Base-by-base conservation (phyloP, 2,113 vertebrate species). In the Ceyx margarethae region DNA sequence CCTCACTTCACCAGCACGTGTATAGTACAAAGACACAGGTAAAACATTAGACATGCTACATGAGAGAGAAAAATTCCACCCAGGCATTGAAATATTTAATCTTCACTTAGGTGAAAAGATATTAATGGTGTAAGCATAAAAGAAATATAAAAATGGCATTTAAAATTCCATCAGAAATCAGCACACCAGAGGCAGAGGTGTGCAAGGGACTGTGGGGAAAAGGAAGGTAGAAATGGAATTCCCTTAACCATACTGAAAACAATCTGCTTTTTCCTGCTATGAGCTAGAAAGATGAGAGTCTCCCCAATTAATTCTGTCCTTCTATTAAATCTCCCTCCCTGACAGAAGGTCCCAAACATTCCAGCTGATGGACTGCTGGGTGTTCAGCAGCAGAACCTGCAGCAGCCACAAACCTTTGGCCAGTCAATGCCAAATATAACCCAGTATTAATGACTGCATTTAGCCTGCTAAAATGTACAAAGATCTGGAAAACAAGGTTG, bases 371-470 rank as follows among this genome's bases (percentile, higher is more conserved):
- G 9, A 48, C 86, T 92, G 90, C 83, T n/a, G 83, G 54, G 89
- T 75, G 81, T 76, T 91, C 69, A 89, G 66, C 73, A 90, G 29
- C 81, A 76, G 78, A 81, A 90, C 85, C 57, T 29, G 57, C 19
- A 84, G 89, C 45, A 90, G 71, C 45, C 68, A 71, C 86, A 46
- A 79, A 84, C 10, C 57, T 68, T 69, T 68, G 69, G 45, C 78
- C 65, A 78, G 81, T 81, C 76, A 69, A 62, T 76, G 83, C 54
- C 88, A 89, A 95, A 93, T 45, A 89, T 13, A 54, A 73, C 31
- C 71, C 93, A 61, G 57, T 92, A 87, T 89, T 94, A 93, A 91
- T 89, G 95, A 86, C 54, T 88, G 46, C 73, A 62, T 48, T 87
- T 84, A n/a, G 35, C 42, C 64, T 77, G 58, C 54, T 85, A 74